Percentiles rank a stretch among this genome's conserved stretches.
Evolutionary conservation across 2,113 vertebrate genomes (phyloP).

Genomic region (Lathamus discolor): DNA sequence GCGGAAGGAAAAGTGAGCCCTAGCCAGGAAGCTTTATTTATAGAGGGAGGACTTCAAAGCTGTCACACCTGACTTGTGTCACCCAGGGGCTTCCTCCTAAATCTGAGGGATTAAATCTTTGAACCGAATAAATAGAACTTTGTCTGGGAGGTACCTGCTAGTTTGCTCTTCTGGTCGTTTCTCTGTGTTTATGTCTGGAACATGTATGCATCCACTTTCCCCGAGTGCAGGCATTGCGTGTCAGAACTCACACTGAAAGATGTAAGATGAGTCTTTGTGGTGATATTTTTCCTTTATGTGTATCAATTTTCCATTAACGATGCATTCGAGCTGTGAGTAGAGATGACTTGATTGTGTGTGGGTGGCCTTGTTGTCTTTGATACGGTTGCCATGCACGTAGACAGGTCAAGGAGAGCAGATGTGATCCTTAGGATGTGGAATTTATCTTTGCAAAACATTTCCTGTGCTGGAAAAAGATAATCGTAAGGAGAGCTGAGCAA

Average conservation of each 20-base stretch:
- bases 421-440: background rate
- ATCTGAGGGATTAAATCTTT: slow-evolving; percentile 1
- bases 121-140: background rate
- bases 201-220: background rate
- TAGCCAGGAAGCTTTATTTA: background rate
- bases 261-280: background rate
- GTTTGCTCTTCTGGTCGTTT: background rate
- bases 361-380: background rate
- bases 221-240: rapidly evolving
- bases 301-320: background rate
- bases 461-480: background rate
- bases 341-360: background rate
- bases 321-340: background rate
- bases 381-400: background rate
- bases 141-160: background rate
- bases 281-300: background rate
- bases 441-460: background rate
- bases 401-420: background rate
- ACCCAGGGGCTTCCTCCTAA: slow-evolving; percentile 28
- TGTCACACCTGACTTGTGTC: background rate
- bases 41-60: slow-evolving; percentile 34
- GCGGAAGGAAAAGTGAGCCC: background rate
- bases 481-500: background rate
- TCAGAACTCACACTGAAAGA: background rate
- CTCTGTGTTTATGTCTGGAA: background rate